Base-by-base conservation (phyloP, 2,797 vertebrate genomes). In the Okamejei kenojei region DNA sequence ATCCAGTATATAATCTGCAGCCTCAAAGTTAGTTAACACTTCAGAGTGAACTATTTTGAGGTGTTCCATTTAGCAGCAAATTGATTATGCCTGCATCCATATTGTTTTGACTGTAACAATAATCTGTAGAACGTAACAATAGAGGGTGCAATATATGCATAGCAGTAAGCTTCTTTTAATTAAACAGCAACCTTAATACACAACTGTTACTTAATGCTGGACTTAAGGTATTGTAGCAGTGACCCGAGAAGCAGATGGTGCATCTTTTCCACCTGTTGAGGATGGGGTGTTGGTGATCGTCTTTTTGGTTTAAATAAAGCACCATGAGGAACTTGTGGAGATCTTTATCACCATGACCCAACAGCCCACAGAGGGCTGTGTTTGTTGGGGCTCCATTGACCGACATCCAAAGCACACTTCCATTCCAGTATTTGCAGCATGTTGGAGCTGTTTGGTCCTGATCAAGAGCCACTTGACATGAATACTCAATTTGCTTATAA, bases 271-370 rank as follows among this genome's bases (percentile, higher is more conserved):
- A 35, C 63, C 63, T 68, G n/a, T 17, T 19, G 15, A 10, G n/a
- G n/a, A 35, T 19, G n/a, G 84, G 82, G 63, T 26, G 54, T 11
- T 58, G 23, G 23, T 1, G 45, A 19, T 21, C 61, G 65, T 88
- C n/a, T 68, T 68, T 88, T 68, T 88, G 61, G 84, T 88, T 88
- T 88, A 88, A 68, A 88, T 88, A 88, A 68, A 88, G 84, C 63
- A 88, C 63, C 84, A 88, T 58, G 54, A 26, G 15, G 80, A 74
- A 54, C 54, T 82, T 82, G 54, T 88, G 84, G 84, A 32, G 82
- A 32, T 88, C n/a, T 21, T 88, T 68, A 32, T 88, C 84, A 32
- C 61, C 29, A 1, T 65, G 58, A 7, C 7, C n/a, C 61, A 7
- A 8, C 29, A 68, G 61, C n/a, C 15, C 63, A 65, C n/a, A 21